Base-by-base conservation (phyloP, 2,113 vertebrate genomes). In the Toxotes jaculatrix region DNA sequence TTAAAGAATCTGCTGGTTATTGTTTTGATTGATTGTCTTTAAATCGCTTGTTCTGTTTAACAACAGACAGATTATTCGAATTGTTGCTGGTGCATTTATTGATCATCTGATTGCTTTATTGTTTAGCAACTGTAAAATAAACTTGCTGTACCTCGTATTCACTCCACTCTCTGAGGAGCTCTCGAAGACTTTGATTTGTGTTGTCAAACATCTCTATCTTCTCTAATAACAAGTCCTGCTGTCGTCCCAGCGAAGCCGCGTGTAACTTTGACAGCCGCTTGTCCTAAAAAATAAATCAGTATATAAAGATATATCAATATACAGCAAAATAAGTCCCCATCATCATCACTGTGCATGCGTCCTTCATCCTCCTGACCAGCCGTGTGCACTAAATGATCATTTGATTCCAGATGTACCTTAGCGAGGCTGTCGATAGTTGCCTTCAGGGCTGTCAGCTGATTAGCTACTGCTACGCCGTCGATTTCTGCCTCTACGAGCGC, bases 401-500 rank as follows among this genome's bases (percentile, higher is more conserved):
- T 4, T 32, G 27, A 13, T 6, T 10, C 0, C 16, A 2, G 16
- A 19, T 62, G 19, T 38, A 99, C 98, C 66, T 94, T 92, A 27
- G 93, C 91, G 47, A 98, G 91, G 31, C 94, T 91, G 65, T 93
- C 93, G 2, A 97, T 93, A 0, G 95, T 93, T 6, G 96, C 95
- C 60, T 94, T 96, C 90, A 99, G 77, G 5, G 93, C 90, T 27
- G 94, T 86, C 75, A 98, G 96, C 93, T 98, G 96, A 84, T 96
- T 97, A 47, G 96, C 93, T 0, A 97, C 96, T 0, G 97, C 96
- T 1, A 95, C 94, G 3, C 96, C 97, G 0, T 98, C 97, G 74
- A 97, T 96, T 83, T 99, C 97, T 0, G 95, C 96, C 56, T 99
- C 97, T 0, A 94, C 95, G 7, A 99, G 93, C 40, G 97, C 95